Evolutionary conservation across 1,140 invertebrate genomes (phyloP), one percentile per base, ranked within the genome.

Genomic region (Aphelenchoides fujianensis): DNA sequence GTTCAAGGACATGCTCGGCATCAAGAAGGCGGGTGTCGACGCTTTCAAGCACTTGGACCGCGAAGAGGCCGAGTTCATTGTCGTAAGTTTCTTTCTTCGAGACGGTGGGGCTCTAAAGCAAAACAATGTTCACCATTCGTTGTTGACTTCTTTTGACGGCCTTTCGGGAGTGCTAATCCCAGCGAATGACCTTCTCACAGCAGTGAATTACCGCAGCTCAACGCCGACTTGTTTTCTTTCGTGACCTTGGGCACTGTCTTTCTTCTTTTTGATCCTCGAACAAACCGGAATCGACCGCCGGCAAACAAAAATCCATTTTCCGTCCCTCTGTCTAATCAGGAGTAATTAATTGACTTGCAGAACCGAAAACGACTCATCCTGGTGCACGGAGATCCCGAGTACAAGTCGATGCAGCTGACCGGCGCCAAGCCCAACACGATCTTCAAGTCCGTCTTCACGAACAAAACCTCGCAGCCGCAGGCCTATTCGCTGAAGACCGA

Each of bases 401-500:
- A 85, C 71, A 73, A 63, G n/a, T 70, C 68, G 31, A 72, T 82
- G 27, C 73, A 83, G 63, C 70, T 75, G 53, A 78, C 70, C 16
- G 82, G 78, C 59, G 72, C 74, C 16, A 69, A 79, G 37, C 77
- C 84, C 27, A 81, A 80, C 70, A 84, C 86, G 19, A 78, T 86
- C 3, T 87, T 87, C 75, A 85, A 84, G 61, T 87, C 86, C 3
- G 82, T 85, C 30, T 88, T 87, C 80, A 84, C 84, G 3, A 88
- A 88, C 75, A 83, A 82, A 61, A 88, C 87, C 5, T 79, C 86
- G 19, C 64, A 78, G 30, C 79, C 84, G 12, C 87, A 88, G 70
- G 85, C 86, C 31, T 87, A 88, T 79, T 87, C 86, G 3, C 86
- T 88, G 71, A 84, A 86, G 69, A 87, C 87, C 7, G 86, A 87